Evolutionary conservation across 2,797 vertebrate species (phyloP), one percentile per base, ranked within the genome.

Genomic region (Sebastes itinus): DNA sequence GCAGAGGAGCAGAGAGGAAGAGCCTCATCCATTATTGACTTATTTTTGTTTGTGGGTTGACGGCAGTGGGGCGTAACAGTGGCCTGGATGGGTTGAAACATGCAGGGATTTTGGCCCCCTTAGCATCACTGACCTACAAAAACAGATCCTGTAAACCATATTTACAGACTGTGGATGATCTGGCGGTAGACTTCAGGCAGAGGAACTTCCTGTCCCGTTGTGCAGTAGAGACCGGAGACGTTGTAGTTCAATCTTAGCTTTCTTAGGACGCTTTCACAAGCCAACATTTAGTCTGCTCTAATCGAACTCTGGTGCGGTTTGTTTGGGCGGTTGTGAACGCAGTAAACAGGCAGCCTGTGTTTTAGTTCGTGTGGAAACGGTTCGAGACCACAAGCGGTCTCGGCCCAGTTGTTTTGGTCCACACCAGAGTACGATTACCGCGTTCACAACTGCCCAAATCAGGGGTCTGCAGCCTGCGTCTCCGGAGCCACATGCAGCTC

Each of bases 11-110:
- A 84, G 60, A 79, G 73, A 71, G 60, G 87, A 84, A 78, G 78
- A 72, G 83, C 69, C 83, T 94, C 89, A 93, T 96, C 67, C 82
- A 94, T 95, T 94, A 95, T 95, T 93, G 87, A 95, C 72, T 72
- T 28, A 38, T 74, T 87, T 59, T 58, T 75, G 86, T 90, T 91
- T 91, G 87, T 81, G 75, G 80, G 82, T 78, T 68, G 80, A 77
- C 55, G 78, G 83, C 62, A 72, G 65, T 16, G 72, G 74, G 77
- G 75, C 72, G 33, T 49, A 77, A 72, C 85, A 32, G 75, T 73
- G 81, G 76, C 71, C 80, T 73, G 67, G 83, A 81, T 46, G 69
- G 78, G 73, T 58, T 79, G 33, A 80, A 77, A 80, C 83, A 86
- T 20, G 78, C 54, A 70, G 78, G 28, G 56, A 84, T 76, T 38